Conservation (phyloP, 2,113 vertebrate species). For the Dasyurus viverrinus region DNA sequence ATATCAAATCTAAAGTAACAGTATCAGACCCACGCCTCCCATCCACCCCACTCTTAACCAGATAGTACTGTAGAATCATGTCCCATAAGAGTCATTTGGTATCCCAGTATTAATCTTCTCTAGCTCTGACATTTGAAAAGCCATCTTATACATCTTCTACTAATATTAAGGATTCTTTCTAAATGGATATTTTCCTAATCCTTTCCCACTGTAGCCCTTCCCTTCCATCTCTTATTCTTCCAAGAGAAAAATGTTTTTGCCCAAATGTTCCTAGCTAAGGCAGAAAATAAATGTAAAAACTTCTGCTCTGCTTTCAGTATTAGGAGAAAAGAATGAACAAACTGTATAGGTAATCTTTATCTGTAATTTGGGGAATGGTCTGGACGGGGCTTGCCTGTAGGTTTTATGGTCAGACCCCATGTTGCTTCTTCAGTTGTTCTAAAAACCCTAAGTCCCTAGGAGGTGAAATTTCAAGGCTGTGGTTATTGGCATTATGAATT, state of each 20-base stretch:
- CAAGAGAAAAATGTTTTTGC: conserved; percentile 42
- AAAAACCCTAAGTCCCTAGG: conserved; percentile 51
- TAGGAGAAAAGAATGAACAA: conserved; percentile 12
- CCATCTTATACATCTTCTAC: not conserved
- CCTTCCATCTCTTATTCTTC: conserved; percentile 40
- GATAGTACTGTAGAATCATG: not conserved
- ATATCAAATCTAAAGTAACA: not conserved
- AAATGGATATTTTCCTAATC: conserved; percentile 50
- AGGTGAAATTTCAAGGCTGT: conserved; percentile 64
- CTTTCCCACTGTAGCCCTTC: conserved; percentile 14
- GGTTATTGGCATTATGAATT: conserved; percentile 71
- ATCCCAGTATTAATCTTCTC: not conserved
- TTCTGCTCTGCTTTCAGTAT: conserved; percentile 10
- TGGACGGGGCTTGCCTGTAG: not conserved
- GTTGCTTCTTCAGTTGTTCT: conserved; percentile 48
- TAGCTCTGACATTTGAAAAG: not conserved
- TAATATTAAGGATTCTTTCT: not conserved
- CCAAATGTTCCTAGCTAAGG: not conserved
- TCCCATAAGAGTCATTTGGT: not conserved
- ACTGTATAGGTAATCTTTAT: conserved; percentile 4
- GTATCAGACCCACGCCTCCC: not conserved
- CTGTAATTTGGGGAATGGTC: conserved; percentile 28
- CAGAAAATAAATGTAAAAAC: not conserved
- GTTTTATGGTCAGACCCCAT: conserved; percentile 62
- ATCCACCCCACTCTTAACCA: not conserved